phyloP scores from a whole-genome alignment of 2,888 invertebrate species.

The Gisinianus flammeolus region DNA sequence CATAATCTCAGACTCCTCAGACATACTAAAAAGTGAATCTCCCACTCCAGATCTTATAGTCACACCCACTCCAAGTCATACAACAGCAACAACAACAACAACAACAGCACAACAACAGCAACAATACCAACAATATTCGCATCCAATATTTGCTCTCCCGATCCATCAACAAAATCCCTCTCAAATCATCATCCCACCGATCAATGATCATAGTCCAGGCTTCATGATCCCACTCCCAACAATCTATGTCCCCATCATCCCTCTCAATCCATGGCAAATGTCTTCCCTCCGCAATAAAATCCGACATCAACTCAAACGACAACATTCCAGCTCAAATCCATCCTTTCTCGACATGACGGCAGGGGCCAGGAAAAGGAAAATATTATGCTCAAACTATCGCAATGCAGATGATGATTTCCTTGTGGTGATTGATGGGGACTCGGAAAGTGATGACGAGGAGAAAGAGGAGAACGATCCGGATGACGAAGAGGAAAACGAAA shows the following conservation, averaged over 20 bases:
- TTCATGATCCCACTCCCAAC: not conserved
- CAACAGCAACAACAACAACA: no score
- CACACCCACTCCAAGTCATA: no score
- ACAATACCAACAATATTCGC: no score
- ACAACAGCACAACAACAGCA: no score
- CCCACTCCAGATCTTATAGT: no score
- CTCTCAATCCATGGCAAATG: not conserved
- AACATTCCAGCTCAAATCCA: not conserved
- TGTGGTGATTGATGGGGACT: not conserved
- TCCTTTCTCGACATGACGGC: not conserved
- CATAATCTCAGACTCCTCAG: no score
- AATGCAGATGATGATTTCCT: not conserved
- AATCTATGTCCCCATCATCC: not conserved
- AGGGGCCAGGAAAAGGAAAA: not conserved
- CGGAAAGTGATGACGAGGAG: not conserved
- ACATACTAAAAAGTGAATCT: no score
- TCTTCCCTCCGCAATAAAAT: not conserved
- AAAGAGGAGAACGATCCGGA: constrained; percentile 15
- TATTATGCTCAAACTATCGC: not conserved
- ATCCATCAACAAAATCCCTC: not conserved
- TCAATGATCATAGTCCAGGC: not conserved
- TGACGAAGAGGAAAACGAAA: constrained; percentile 25
- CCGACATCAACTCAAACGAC: not conserved
- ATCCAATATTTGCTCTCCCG: not conserved
- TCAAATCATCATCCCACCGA: not conserved